Evolutionary conservation across 2,113 vertebrate genomes (phyloP).

Genomic region (Epinephelus cyanopodus): DNA sequence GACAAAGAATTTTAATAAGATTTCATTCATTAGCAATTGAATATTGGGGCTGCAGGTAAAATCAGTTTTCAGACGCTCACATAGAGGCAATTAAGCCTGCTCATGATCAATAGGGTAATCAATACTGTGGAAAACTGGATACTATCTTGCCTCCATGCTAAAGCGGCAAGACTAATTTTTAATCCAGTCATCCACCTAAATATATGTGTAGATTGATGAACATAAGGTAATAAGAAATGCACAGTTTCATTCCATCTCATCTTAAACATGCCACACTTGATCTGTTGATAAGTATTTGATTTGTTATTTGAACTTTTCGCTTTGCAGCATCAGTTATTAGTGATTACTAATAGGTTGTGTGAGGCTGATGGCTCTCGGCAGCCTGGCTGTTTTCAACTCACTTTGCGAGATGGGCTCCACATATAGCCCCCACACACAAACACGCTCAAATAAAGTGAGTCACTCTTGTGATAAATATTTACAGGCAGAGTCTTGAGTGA

Average conservation of each 20-base stretch:
- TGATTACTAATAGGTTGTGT: background rate
- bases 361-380: background rate
- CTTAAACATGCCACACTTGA: background rate
- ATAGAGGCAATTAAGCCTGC: constrained; percentile 1
- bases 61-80: background rate
- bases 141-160: background rate
- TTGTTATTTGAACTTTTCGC: background rate
- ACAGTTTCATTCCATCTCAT: background rate
- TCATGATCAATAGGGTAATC: constrained; percentile 8
- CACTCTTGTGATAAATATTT: constrained; percentile 49
- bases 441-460: constrained; percentile 39
- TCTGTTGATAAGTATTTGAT: background rate
- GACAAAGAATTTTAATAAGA: no score
- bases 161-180: background rate
- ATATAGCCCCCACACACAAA: constrained; percentile 28
- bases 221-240: background rate
- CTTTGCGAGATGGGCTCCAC: constrained; percentile 23
- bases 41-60: background rate
- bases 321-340: background rate
- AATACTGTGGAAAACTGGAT: constrained; percentile 1
- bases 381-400: constrained; percentile 7
- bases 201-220: background rate
- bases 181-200: background rate
- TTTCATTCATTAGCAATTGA: background rate
- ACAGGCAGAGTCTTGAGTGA: constrained; percentile 12